Percentiles rank a stretch among this genome's conserved stretches.
Conservation (phyloP, 1,140 invertebrate species). For the Bombus pascuorum region DNA sequence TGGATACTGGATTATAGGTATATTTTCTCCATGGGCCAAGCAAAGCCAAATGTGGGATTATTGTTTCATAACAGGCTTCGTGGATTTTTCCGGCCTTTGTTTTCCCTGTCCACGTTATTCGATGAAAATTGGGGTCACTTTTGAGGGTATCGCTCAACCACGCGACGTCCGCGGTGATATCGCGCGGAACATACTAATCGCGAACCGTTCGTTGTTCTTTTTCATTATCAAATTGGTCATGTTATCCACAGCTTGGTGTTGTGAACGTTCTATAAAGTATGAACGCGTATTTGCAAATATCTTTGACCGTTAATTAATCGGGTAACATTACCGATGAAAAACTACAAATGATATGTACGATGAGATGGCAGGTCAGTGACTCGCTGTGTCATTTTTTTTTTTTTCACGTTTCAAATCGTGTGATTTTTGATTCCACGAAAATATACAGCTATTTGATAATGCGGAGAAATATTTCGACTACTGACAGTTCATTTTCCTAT, state of each 20-base stretch:
- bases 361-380: not conserved
- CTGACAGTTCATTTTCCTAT: not conserved
- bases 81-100: slow-evolving; percentile 36
- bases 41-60: slow-evolving; percentile 35
- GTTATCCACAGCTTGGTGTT: not conserved
- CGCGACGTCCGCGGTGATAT: not conserved
- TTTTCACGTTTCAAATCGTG: not conserved
- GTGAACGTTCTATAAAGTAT: not conserved
- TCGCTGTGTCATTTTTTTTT: not conserved
- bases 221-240: not conserved
- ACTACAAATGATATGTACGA: not conserved
- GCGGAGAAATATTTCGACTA: not conserved
- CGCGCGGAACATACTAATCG: not conserved
- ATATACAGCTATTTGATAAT: not conserved
- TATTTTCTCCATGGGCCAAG: slow-evolving; percentile 36
- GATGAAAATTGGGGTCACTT: slow-evolving; percentile 39
- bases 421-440: not conserved
- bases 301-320: slow-evolving; percentile 8
- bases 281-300: not conserved
- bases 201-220: not conserved
- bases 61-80: slow-evolving; percentile 42
- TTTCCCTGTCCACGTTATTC: slow-evolving; percentile 12
- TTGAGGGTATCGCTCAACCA: slow-evolving; percentile 18
- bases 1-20: slow-evolving; percentile 60
- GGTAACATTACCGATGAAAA: not conserved